Base-by-base conservation (phyloP, 2,888 invertebrate genomes). In the Drosophila fulvimacula region DNA sequence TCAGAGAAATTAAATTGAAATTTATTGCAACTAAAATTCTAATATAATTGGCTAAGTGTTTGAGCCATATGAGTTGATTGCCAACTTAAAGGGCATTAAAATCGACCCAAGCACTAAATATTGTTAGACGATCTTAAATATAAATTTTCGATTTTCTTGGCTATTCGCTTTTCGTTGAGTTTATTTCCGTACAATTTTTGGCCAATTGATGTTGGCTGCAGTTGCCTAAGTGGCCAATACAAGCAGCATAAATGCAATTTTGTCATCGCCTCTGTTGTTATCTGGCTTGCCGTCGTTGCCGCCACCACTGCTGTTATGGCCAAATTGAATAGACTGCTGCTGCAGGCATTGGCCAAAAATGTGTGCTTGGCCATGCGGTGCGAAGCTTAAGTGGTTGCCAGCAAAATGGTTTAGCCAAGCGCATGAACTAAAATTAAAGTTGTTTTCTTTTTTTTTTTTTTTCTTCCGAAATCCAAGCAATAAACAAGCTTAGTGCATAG, bases 231-330 rank as follows among this genome's bases (percentile, higher is more conserved):
- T 67, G 73, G 42, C 27, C 34, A 48, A 53, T 57, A 58, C 48
- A 51, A 53, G 44, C 38, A 27, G 46, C 56, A 39, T 24, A 38
- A 65, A 72, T 51, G 66, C 53, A 77, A 78, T 78, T 78, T 66
- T 36, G 41, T 51, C 63, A 51, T 19, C 44, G 38, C 27, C n/a
- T 27, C 44, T 44, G 64, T 64, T 42, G 66, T 19, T 55, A 44
- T 48, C 38, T 13, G 46, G 11, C 48, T 52, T 51, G 38, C 44
- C 27, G 13, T 19, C 63, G 19, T 5, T 46, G 38, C 41, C 1
- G 21, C 17, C 3, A 17, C 39, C 11, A 11, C 11, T 42, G 27
- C n/a, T 38, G 32, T 64, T 44, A 15, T 27, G 39, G 48, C 19
- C 41, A 48, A 53, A 48, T 27, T 42, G 49, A 64, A 69, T 69